Evolutionary conservation across 2,888 invertebrate species (phyloP).

Genomic region (Mesorhabditis sp.): DNA sequence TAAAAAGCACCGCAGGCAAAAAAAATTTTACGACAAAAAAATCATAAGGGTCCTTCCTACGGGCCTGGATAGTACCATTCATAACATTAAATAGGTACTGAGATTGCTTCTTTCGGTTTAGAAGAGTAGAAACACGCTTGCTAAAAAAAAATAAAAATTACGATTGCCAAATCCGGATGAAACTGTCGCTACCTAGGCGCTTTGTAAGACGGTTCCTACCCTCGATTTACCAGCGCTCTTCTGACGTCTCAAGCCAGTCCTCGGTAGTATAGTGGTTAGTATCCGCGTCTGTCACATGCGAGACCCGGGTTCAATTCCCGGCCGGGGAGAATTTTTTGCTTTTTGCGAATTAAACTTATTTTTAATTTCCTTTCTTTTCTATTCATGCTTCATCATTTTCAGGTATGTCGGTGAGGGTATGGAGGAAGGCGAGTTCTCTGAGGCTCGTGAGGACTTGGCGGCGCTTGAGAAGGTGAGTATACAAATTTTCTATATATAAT

Average conservation of each 20-base stretch:
- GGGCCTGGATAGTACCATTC: no score
- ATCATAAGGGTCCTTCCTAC: not conserved
- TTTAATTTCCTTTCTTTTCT: not conserved
- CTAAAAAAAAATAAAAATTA: no score
- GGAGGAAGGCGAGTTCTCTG: conserved; percentile 57
- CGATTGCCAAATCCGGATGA: no score
- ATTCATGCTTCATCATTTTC: not conserved
- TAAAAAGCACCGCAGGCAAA: no score
- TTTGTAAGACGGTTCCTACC: no score
- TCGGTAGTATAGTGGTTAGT: conserved; percentile 55
- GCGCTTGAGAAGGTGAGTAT: conserved; percentile 40
- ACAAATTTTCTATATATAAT: not conserved
- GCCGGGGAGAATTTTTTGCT: conserved; percentile 41
- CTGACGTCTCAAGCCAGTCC: no score
- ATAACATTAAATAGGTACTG: no score
- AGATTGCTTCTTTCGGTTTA: no score
- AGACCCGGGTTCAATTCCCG: conserved; percentile 56
- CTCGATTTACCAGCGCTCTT: no score
- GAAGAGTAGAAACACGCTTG: no score
- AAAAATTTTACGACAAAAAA: no score
- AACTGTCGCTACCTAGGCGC: no score
- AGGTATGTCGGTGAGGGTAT: conserved; percentile 65
- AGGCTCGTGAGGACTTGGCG: conserved; percentile 54
- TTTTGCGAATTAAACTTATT: not conserved
- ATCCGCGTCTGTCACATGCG: conserved; percentile 56